A percentile compares a stretch with the other conserved stretches of the same genome.
phyloP scores from a whole-genome alignment of 2,113 vertebrate genomes.

The Nestor notabilis region DNA sequence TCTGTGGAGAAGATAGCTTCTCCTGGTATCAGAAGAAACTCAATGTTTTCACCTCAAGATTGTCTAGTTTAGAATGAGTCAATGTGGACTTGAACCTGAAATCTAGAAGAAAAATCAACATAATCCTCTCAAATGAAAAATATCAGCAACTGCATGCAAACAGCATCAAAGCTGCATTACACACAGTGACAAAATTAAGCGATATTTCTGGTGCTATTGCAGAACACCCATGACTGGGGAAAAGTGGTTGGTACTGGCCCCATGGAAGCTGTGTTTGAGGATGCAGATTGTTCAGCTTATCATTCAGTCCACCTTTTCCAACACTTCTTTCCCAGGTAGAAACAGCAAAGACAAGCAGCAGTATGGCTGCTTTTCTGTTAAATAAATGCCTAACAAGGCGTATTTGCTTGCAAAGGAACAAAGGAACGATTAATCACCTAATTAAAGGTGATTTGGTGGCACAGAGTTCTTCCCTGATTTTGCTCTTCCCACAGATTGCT shows the following conservation, averaged over 20 bases:
- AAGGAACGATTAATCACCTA: neutral
- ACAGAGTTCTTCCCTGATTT: neutral
- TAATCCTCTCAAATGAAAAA: neutral
- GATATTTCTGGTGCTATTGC: neutral
- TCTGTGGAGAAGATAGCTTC: too few relatives aligned
- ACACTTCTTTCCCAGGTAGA: neutral
- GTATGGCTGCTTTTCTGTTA: neutral
- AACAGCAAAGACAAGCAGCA: neutral
- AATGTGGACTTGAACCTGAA: neutral
- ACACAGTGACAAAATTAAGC: neutral
- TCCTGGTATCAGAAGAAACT: neutral
- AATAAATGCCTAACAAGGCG: neutral
- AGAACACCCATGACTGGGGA: neutral
- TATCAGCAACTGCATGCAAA: neutral
- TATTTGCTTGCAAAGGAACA: neutral
- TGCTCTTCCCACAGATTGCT: neutral
- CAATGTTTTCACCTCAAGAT: neutral
- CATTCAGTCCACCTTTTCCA: neutral
- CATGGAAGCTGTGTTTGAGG: neutral
- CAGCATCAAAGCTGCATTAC: accelerated
- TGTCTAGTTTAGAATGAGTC: neutral
- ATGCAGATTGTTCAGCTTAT: neutral
- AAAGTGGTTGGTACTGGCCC: neutral
- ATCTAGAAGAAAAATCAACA: neutral
- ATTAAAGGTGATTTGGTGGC: neutral